Evolutionary conservation across 2,797 vertebrate species (phyloP).

Genomic region (Gouania willdenowi): DNA sequence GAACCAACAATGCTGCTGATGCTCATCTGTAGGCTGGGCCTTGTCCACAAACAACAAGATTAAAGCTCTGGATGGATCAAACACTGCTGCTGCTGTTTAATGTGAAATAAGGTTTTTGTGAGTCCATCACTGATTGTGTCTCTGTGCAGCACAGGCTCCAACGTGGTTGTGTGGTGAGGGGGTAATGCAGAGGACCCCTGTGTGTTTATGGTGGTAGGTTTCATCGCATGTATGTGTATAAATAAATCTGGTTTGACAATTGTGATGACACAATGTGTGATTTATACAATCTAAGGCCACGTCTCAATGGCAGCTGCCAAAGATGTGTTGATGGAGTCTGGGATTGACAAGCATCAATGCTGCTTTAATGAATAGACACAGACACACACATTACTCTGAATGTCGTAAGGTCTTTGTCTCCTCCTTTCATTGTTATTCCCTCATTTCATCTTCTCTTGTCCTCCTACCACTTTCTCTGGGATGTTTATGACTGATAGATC

Average conservation of each 20-base stretch:
- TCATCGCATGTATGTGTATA: constrained; percentile 7
- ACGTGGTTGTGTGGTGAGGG: not conserved
- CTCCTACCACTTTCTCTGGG: constrained; percentile 28
- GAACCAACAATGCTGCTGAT: constrained; percentile 51
- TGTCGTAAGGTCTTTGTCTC: constrained; percentile 24
- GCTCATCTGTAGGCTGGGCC: constrained; percentile 20
- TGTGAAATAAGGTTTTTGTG: constrained; percentile 35
- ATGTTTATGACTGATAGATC: constrained; percentile 61
- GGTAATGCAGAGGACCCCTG: not conserved
- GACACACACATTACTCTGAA: constrained; percentile 6
- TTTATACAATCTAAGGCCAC: constrained; percentile 15
- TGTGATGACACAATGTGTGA: constrained; percentile 14
- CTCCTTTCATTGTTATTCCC: constrained; percentile 11
- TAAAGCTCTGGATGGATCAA: constrained; percentile 53
- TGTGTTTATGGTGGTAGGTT: not conserved
- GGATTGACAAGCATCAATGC: constrained; percentile 29
- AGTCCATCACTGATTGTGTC: constrained; percentile 50
- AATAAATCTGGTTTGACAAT: constrained; percentile 19
- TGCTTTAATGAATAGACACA: constrained; percentile 53
- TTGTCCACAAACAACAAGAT: constrained; percentile 42
- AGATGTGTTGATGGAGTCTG: constrained; percentile 35
- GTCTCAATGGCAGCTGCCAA: constrained; percentile 39
- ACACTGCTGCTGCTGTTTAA: constrained; percentile 53
- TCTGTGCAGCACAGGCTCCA: constrained; percentile 26
- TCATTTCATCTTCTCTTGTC: constrained; percentile 19